Evolutionary conservation across 2,113 vertebrate genomes (phyloP).

Genomic region (Plotosus lineatus): DNA sequence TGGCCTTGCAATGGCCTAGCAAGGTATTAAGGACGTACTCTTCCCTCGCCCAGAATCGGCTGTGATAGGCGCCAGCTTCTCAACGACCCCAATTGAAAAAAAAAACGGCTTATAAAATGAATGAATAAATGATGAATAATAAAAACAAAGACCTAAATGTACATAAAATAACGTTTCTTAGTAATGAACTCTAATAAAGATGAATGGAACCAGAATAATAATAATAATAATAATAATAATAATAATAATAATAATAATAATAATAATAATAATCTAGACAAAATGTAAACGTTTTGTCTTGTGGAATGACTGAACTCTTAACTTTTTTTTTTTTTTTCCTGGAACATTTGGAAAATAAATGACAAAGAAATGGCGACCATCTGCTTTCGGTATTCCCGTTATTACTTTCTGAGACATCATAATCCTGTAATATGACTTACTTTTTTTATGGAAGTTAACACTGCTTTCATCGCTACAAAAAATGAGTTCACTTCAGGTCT

Average conservation of each 20-base stretch:
- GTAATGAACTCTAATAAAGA: slow-evolving; percentile 46
- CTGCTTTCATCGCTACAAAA: slow-evolving; percentile 25
- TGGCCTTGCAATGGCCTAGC: too few relatives aligned
- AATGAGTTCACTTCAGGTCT: slow-evolving; percentile 33
- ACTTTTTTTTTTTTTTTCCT: slow-evolving; percentile 7
- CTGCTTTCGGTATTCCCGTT: background rate
- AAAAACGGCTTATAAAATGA: too few relatives aligned
- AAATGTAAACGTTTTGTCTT: background rate
- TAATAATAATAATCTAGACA: background rate
- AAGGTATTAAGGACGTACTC: too few relatives aligned
- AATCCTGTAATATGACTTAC: background rate
- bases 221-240: slow-evolving; percentile 9
- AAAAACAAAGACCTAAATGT: background rate
- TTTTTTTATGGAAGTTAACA: slow-evolving; percentile 21
- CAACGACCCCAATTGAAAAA: background rate
- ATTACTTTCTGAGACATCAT: slow-evolving; percentile 19
- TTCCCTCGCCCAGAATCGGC: too few relatives aligned
- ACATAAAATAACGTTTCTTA: slow-evolving; percentile 39
- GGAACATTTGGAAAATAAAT: slow-evolving; percentile 25
- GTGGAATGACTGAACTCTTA: background rate
- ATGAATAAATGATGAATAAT: too few relatives aligned
- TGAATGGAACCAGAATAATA: background rate
- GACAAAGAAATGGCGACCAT: slow-evolving; percentile 1
- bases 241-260: slow-evolving; percentile 14
- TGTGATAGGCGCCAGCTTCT: too few relatives aligned